Base-by-base conservation (phyloP, 2,888 invertebrate species). In the Melinaea marsaeus region DNA sequence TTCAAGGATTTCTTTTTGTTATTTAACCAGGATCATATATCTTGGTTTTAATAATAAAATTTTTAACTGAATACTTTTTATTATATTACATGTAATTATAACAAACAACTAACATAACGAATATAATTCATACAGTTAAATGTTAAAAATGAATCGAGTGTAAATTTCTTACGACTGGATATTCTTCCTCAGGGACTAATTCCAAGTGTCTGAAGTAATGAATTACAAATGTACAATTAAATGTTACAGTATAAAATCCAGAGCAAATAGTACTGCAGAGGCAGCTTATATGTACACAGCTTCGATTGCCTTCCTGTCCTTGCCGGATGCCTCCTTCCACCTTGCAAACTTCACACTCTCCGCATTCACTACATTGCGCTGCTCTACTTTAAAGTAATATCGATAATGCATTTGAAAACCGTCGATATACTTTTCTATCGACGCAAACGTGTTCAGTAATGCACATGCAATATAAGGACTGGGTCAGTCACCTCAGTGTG, bases 221-320 rank as follows among this genome's bases (percentile, higher is more conserved):
- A 51, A 32, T 51, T 42, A 42, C 51, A 51, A 32, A 7, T 32
- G 51, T 22, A 42, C 9, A 42, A 7, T 42, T 11, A 11, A 42
- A 42, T 11, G 9, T 9, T 42, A 42, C 42, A 42, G 42, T 42
- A 42, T 9, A 42, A 42, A 42, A 42, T 42, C 42, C 42, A 48
- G 48, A 13, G 34, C 58, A 47, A n/a, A 46, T 47, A 33, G 47
- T 58, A 58, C 57, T 61, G 34, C 56, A 13, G 59, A 45, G 37
- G 59, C 54, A 59, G 9, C 9, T 56, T 34, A 45, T 61, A 63
- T 65, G 67, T 62, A 65, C 61, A 62, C 63, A 63, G 66, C 61
- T 34, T 66, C 63, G 65, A 64, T 64, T 58, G 60, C 66, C 61
- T 68, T 67, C 65, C 67, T 64, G 67, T 63, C 62, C 57, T 56